A percentile compares a stretch with the other conserved stretches of the same genome.
Conservation (phyloP, 1,140 invertebrate genomes). For the Sarcophaga bullata region DNA sequence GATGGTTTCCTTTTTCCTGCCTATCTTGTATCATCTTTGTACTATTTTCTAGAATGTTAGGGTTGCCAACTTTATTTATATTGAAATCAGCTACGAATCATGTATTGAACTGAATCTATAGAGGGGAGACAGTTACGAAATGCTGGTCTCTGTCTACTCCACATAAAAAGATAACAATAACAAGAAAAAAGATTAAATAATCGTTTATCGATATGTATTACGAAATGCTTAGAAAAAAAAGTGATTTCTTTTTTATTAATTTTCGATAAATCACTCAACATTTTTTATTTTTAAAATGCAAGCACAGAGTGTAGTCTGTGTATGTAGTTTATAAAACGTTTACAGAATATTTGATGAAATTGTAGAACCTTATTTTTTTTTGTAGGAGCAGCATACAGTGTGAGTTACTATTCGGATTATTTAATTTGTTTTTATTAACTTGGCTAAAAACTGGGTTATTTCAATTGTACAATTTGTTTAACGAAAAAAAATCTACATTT, state of each 20-base stretch:
- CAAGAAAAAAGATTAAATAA: no score
- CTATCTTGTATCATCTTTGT: no score
- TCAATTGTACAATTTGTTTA: neutral
- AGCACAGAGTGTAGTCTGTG: neutral
- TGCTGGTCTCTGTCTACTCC: neutral
- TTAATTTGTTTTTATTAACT: neutral
- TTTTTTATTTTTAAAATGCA: neutral
- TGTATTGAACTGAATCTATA: no score
- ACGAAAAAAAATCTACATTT: neutral
- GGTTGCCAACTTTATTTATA: no score
- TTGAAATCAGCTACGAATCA: no score
- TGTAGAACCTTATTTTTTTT: neutral
- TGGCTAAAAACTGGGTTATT: neutral
- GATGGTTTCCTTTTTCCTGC: no score
- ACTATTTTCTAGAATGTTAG: no score
- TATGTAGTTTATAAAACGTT: constrained; percentile 18
- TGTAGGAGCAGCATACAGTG: no score
- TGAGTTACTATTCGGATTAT: no score
- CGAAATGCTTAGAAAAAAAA: neutral
- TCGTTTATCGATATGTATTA: no score
- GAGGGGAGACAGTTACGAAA: neutral
- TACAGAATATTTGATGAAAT: constrained; percentile 14
- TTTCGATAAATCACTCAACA: neutral
- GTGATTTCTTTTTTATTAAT: neutral
- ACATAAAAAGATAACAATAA: no score